phyloP scores from a whole-genome alignment of 35 echinoderm and acorn worm genomes.

The Lytechinus variegatus region DNA sequence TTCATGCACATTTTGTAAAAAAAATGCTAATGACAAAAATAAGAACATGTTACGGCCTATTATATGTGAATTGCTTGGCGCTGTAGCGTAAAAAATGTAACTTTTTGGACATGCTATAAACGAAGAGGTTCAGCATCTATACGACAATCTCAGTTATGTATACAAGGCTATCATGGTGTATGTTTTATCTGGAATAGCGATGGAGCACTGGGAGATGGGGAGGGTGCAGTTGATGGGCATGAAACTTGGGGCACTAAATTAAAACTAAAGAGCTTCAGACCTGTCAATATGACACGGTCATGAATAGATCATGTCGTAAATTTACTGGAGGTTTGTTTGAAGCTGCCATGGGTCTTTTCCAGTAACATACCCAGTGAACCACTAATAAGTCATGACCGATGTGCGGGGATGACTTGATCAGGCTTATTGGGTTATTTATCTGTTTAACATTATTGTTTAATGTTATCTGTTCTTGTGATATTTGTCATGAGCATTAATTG shows the following conservation, averaged over 20 bases:
- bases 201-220: background rate
- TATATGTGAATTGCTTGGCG: too few relatives aligned
- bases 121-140: too few relatives aligned
- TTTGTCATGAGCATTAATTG: background rate
- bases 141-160: too few relatives aligned
- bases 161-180: background rate
- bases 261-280: background rate
- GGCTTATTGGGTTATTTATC: background rate
- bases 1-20: too few relatives aligned
- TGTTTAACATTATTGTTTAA: background rate
- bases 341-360: background rate
- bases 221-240: background rate
- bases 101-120: too few relatives aligned
- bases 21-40: too few relatives aligned
- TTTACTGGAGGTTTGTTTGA: background rate
- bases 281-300: background rate
- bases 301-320: slow-evolving; percentile 4
- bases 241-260: slow-evolving; percentile 6
- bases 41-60: too few relatives aligned
- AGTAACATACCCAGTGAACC: background rate
- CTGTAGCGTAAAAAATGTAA: too few relatives aligned
- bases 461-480: background rate
- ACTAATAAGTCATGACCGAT: background rate
- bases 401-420: background rate
- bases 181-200: background rate